phyloP scores from a whole-genome alignment of 2,888 invertebrate genomes.

The Orgyia antiqua region DNA sequence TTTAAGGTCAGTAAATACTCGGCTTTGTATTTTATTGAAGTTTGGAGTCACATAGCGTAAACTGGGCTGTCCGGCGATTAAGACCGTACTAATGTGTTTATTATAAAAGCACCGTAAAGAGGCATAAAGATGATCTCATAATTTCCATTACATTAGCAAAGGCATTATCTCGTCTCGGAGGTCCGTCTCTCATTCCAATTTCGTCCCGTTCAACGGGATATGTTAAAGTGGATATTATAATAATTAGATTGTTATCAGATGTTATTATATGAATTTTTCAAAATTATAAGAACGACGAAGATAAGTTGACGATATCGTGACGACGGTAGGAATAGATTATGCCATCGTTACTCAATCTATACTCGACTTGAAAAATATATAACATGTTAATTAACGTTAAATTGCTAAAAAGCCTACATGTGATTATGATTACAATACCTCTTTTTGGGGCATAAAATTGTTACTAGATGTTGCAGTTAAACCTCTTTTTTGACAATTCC shows the following conservation, averaged over 20 bases:
- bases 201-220: slow-evolving; percentile 62
- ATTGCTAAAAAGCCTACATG: too few species aligned
- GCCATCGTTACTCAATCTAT: too few species aligned
- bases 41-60: slow-evolving; percentile 32
- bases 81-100: slow-evolving; percentile 57
- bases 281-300: slow-evolving; percentile 71
- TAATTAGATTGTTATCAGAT: slow-evolving; percentile 77
- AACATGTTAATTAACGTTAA: too few species aligned
- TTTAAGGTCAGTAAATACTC: too few species aligned
- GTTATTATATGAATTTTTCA: slow-evolving; percentile 74
- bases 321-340: slow-evolving; percentile 71
- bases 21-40: too few species aligned
- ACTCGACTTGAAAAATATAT: too few species aligned
- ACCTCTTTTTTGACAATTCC: too few species aligned
- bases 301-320: slow-evolving; percentile 71
- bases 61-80: slow-evolving; percentile 28
- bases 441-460: too few species aligned
- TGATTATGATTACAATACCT: too few species aligned
- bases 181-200: slow-evolving; percentile 59
- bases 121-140: slow-evolving; percentile 65
- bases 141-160: slow-evolving; percentile 66
- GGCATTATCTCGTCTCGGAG: slow-evolving; percentile 61
- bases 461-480: too few species aligned
- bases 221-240: slow-evolving; percentile 77
- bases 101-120: slow-evolving; percentile 68